phyloP scores from a whole-genome alignment of 2,888 invertebrate species.

The Heliothis peltigera region DNA sequence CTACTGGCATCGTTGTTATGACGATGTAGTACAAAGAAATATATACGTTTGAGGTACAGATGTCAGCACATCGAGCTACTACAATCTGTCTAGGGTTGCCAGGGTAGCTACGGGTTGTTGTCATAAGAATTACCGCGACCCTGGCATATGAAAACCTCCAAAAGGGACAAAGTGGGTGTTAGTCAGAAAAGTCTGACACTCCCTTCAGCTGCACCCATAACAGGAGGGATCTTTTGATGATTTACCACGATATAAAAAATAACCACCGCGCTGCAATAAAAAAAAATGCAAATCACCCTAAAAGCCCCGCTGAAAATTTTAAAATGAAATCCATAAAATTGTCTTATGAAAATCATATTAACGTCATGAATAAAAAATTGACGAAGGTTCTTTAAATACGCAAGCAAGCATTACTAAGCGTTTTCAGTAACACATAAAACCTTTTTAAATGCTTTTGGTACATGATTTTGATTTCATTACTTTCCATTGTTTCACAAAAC shows the following conservation, averaged over 20 bases:
- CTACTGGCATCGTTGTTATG: slow-evolving; percentile 15
- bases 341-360: slow-evolving; percentile 2
- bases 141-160: too few relatives aligned
- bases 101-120: too few relatives aligned
- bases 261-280: too few relatives aligned
- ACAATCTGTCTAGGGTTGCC: too few relatives aligned
- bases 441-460: slow-evolving; percentile 48
- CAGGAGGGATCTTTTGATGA: too few relatives aligned
- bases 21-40: background rate
- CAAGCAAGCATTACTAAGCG: slow-evolving; percentile 39
- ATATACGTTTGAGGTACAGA: slow-evolving; percentile 3
- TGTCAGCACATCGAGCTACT: too few relatives aligned
- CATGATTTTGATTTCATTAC: slow-evolving; percentile 40
- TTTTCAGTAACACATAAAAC: slow-evolving; percentile 43
- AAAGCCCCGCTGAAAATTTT: background rate
- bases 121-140: too few relatives aligned
- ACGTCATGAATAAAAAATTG: slow-evolving; percentile 22
- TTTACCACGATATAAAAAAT: too few relatives aligned
- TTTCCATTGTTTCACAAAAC: slow-evolving; percentile 48
- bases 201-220: too few relatives aligned
- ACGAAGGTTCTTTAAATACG: slow-evolving; percentile 38
- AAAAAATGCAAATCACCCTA: too few relatives aligned
- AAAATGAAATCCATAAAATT: background rate
- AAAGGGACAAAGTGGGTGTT: too few relatives aligned
- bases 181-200: too few relatives aligned